phyloP scores from a whole-genome alignment of 2,888 invertebrate genomes.

The Oligia strigilis region DNA sequence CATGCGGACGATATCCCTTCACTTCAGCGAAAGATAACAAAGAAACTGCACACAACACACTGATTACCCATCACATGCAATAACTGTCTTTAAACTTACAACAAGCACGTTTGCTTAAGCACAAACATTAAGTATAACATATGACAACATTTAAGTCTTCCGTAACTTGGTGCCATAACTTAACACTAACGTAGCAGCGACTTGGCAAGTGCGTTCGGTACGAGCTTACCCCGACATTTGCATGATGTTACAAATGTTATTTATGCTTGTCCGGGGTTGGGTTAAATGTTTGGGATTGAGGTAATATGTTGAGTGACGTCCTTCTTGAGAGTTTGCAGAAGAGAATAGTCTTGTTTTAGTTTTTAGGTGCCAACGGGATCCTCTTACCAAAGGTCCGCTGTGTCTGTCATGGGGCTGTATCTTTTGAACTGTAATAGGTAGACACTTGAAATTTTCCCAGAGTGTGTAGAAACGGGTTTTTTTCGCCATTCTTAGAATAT shows the following conservation, averaged over 20 bases:
- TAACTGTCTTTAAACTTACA: slow-evolving; percentile 22
- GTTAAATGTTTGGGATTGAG: slow-evolving; percentile 39
- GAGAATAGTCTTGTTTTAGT: background rate
- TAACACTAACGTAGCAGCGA: slow-evolving; percentile 51
- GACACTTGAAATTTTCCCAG: background rate
- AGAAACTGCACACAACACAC: background rate
- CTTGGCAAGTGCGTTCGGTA: slow-evolving; percentile 62
- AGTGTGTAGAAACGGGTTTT: no score
- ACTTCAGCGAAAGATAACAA: background rate
- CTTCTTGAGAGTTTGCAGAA: background rate
- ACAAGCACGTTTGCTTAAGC: slow-evolving; percentile 33
- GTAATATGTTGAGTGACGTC: slow-evolving; percentile 47
- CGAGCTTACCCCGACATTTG: slow-evolving; percentile 62
- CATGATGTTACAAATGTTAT: slow-evolving; percentile 64
- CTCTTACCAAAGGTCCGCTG: background rate
- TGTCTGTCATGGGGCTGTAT: background rate
- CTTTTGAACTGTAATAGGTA: background rate
- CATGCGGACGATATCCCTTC: background rate
- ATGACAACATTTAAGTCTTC: slow-evolving; percentile 64
- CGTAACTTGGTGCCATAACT: slow-evolving; percentile 65
- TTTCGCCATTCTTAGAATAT: background rate
- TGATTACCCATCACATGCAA: slow-evolving; percentile 12
- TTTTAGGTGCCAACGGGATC: background rate
- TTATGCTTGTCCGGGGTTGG: slow-evolving; percentile 48
- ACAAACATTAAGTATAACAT: slow-evolving; percentile 57